phyloP scores from a whole-genome alignment of 2,888 invertebrate genomes.

The Ectemnius cavifrons region DNA sequence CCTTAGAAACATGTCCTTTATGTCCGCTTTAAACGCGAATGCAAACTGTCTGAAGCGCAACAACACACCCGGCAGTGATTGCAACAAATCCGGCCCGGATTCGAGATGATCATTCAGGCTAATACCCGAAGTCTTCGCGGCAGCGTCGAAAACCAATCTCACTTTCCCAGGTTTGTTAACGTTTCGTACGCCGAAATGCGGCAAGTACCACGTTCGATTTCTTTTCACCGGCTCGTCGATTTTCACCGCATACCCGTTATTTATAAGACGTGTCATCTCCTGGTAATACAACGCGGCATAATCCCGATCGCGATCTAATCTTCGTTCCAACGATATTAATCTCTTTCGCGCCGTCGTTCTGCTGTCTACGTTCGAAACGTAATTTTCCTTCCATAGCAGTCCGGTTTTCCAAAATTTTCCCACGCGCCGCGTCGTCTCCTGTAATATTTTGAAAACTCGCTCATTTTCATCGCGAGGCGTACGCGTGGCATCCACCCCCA shows the following conservation, averaged over 20 bases:
- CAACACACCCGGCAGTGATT: not conserved
- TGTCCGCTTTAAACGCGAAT: not conserved
- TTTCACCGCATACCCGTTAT: not conserved
- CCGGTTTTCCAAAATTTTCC: not conserved
- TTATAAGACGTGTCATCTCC: not conserved
- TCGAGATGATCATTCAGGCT: conserved; percentile 6
- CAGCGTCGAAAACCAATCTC: too few species aligned
- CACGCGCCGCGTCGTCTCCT: too few species aligned
- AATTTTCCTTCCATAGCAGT: not conserved
- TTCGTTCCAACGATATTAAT: not conserved
- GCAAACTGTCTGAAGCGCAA: not conserved
- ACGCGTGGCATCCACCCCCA: too few species aligned
- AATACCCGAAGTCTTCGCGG: not conserved
- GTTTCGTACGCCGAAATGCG: too few species aligned
- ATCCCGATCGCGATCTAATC: not conserved
- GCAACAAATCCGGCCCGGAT: not conserved
- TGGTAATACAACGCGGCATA: not conserved
- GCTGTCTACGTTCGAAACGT: not conserved
- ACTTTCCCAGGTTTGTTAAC: too few species aligned
- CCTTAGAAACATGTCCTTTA: conserved; percentile 4
- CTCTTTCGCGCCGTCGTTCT: not conserved
- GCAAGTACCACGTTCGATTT: too few species aligned
- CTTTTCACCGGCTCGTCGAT: not conserved
- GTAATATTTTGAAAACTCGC: too few species aligned
- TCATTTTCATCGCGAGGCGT: too few species aligned